phyloP scores from a whole-genome alignment of 2,888 invertebrate species.

The Leptogaster cylindrica region DNA sequence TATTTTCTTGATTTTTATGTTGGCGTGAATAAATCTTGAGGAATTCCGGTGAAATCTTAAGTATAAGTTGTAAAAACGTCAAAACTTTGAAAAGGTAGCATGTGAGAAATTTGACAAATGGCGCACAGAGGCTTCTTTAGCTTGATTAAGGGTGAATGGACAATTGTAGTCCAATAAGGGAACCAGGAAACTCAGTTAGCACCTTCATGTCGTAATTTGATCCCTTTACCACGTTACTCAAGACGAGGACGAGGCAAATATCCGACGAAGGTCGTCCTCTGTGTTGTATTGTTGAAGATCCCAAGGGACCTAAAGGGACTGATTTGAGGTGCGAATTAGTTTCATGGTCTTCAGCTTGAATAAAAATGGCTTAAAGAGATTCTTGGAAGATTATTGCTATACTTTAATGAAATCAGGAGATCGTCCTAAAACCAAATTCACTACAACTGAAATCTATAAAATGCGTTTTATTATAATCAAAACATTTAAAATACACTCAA shows the following conservation, averaged over 20 bases:
- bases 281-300: too few species aligned
- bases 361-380: too few species aligned
- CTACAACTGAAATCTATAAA: too few species aligned
- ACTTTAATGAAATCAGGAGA: too few species aligned
- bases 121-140: neutral
- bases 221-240: constrained; percentile 25
- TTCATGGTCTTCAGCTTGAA: neutral
- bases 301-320: too few species aligned
- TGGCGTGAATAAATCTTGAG: constrained; percentile 26
- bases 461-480: too few species aligned
- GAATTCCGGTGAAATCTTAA: constrained; percentile 11
- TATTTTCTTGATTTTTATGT: constrained; percentile 19
- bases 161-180: constrained; percentile 10
- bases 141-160: neutral
- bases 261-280: too few species aligned
- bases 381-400: too few species aligned
- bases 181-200: constrained; percentile 33
- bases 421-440: too few species aligned
- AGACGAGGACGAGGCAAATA: too few species aligned
- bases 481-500: too few species aligned
- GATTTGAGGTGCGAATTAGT: constrained; percentile 17
- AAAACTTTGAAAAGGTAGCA: constrained; percentile 7
- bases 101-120: constrained; percentile 36
- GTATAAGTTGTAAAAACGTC: constrained; percentile 4
- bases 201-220: constrained; percentile 19